Evolutionary conservation across 1,140 invertebrate species (phyloP), one percentile per base, ranked within the genome.

Genomic region (Macrotrachela quadricornifera): DNA sequence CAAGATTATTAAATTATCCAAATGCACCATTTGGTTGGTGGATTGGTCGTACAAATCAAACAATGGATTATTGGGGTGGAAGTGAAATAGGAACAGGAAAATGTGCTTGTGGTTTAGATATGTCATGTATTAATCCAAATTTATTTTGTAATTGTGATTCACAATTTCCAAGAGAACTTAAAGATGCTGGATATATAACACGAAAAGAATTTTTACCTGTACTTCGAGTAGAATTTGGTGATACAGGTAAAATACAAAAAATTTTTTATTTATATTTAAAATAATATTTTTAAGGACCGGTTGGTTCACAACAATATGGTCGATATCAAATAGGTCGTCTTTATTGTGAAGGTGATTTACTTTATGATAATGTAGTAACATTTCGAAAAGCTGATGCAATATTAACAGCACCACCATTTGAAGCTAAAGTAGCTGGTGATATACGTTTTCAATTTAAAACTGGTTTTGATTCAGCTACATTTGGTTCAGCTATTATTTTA

Each of bases 391-490:
- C 78, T 14, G 90, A 95, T 69, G 82, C 85, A 0, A 80, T 82
- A 4, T 80, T 96, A 42, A 78, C 81, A 57, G 72, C 95, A 50
- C 83, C 85, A 1, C 78, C 79, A 1, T 87, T 86, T 41, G 66
- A 64, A 64, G 84, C 91, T 62, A 82, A 83, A 11, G 84, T 87
- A 68, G 85, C 82, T 57, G 85, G 85, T 14, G 91, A 95, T 70
- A 91, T 96, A 63, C 90, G 90, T 68, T 85, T 95, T 63, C 86
- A 95, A 68, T 96, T 96, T 65, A 83, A 81, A 63, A 96, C 91
- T 0, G 91, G 87, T 0, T 74, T 77, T 8, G 76, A 80, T 51
- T 83, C 87, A 64, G 85, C 85, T 15, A 83, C 92, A 0, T 73
- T 96, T 6, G 21, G 21, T 30, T 30, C 21, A 2, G 21, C 21